These are phyloP conservation scores for Ectropis grisescens DNA, from an alignment of 1,140 invertebrate genomes.

Conservation along the genomic window DNA sequence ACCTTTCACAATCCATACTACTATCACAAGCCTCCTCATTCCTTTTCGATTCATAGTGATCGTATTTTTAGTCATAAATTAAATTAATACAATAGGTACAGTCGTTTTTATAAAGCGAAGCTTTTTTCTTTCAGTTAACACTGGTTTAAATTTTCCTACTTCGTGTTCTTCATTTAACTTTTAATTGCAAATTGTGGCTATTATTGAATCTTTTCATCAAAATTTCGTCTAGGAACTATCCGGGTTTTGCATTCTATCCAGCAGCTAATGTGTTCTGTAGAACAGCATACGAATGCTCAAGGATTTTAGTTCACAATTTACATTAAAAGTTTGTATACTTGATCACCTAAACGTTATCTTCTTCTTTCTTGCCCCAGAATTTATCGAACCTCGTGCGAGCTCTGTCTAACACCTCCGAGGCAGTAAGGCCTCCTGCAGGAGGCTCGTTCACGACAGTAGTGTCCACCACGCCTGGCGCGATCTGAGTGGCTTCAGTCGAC, in stretches of 20 bases:
- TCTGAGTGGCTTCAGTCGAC: constrained; percentile 61
- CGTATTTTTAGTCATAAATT: constrained; percentile 25
- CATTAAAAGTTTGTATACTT: constrained; percentile 12
- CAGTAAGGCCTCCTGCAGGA: constrained; percentile 52
- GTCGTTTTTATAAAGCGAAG: constrained; percentile 40
- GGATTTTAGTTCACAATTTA: constrained; percentile 37
- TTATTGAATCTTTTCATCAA: no score
- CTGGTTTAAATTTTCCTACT: constrained; percentile 25
- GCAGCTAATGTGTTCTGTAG: no score
- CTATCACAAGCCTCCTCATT: constrained; percentile 61
- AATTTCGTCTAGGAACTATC: no score
- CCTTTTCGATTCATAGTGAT: constrained; percentile 45
- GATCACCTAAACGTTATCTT: constrained; percentile 58
- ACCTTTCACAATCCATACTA: no score
- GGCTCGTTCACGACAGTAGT: constrained; percentile 59
- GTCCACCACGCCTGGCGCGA: constrained; percentile 58
- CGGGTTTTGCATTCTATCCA: no score
- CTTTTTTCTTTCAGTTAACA: constrained; percentile 31
- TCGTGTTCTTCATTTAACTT: constrained; percentile 9
- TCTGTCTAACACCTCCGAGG: constrained; percentile 84
- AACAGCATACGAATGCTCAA: no score
- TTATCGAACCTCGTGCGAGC: constrained; percentile 88
- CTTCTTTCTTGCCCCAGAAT: constrained; percentile 81
- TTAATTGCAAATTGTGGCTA: constrained; percentile 23
- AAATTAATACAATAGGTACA: constrained; percentile 22